Evolutionary conservation across 2,888 invertebrate genomes (phyloP).

Genomic region (Macrosoma leucophasiata): DNA sequence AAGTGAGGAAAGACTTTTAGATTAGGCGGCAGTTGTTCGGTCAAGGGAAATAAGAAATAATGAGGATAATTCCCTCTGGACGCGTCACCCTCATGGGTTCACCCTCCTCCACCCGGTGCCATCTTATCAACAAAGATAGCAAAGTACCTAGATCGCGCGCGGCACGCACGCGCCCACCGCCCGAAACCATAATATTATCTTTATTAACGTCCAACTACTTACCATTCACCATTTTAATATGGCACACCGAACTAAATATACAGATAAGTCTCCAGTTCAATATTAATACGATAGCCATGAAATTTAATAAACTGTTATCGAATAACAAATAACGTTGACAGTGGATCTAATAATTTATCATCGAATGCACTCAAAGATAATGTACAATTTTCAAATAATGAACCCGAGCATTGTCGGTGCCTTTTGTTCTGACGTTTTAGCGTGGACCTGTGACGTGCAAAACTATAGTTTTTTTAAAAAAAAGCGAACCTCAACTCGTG

Average conservation of each 20-base stretch:
- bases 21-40: slow-evolving; percentile 30
- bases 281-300: slow-evolving; percentile 50
- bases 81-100: slow-evolving; percentile 41
- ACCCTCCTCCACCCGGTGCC: slow-evolving; percentile 33
- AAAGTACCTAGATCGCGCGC: slow-evolving; percentile 51
- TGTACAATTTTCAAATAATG: slow-evolving; percentile 26
- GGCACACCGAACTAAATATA: slow-evolving; percentile 43
- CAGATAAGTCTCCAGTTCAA: slow-evolving; percentile 47
- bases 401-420: slow-evolving; percentile 13
- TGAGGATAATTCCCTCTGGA: slow-evolving; percentile 64
- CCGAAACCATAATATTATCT: slow-evolving; percentile 52
- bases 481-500: too few species aligned
- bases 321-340: slow-evolving; percentile 47
- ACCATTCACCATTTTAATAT: slow-evolving; percentile 58
- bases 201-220: slow-evolving; percentile 52
- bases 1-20: slow-evolving; percentile 10
- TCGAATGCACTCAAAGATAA: slow-evolving; percentile 44
- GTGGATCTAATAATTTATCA: slow-evolving; percentile 50
- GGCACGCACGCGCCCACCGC: slow-evolving; percentile 48
- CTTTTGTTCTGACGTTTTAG: too few species aligned
- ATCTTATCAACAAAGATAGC: slow-evolving; percentile 62
- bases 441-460: too few species aligned
- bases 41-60: slow-evolving; percentile 49
- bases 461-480: too few species aligned
- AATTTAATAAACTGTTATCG: slow-evolving; percentile 68